Percentiles rank a stretch among this genome's conserved stretches.
These are phyloP conservation scores for Adelognathus sp. DNA, from an alignment of 2,888 invertebrate species.

Conservation along the genomic window DNA sequence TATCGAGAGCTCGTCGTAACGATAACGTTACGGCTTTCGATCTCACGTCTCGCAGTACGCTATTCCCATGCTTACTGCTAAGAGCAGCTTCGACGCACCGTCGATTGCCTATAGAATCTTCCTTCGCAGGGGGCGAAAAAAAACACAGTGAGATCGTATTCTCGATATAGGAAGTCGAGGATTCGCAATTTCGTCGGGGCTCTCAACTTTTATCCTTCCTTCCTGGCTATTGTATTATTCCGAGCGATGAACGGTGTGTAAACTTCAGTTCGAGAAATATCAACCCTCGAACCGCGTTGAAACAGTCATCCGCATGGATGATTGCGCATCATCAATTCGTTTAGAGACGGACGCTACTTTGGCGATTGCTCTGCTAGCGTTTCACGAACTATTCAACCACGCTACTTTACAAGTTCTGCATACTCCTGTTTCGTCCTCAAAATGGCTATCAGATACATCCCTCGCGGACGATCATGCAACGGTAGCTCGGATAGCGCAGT, in stretches of 20 bases:
- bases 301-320: background rate
- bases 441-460: background rate
- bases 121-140: background rate
- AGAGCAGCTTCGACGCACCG: slow-evolving; percentile 36
- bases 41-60: slow-evolving; percentile 34
- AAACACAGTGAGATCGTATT: slow-evolving; percentile 22
- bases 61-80: background rate
- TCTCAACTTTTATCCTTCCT: background rate
- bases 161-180: background rate
- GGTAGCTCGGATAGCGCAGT: background rate
- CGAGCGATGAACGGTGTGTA: background rate
- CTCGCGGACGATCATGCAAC: background rate
- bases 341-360: background rate
- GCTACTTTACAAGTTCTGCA: background rate
- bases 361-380: background rate
- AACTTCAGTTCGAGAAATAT: background rate
- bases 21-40: slow-evolving; percentile 48
- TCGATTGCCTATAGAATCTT: slow-evolving; percentile 37
- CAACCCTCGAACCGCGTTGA: background rate
- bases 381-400: background rate
- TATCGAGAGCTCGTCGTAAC: slow-evolving; percentile 47
- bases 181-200: background rate
- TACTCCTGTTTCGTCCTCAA: slow-evolving; percentile 2
- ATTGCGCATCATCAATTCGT: background rate
- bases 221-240: background rate